A percentile compares a stretch with the other conserved stretches of the same genome.
These are phyloP conservation scores for Percina caprodes DNA, from an alignment of 2,113 vertebrate genomes.

Conservation along the genomic window DNA sequence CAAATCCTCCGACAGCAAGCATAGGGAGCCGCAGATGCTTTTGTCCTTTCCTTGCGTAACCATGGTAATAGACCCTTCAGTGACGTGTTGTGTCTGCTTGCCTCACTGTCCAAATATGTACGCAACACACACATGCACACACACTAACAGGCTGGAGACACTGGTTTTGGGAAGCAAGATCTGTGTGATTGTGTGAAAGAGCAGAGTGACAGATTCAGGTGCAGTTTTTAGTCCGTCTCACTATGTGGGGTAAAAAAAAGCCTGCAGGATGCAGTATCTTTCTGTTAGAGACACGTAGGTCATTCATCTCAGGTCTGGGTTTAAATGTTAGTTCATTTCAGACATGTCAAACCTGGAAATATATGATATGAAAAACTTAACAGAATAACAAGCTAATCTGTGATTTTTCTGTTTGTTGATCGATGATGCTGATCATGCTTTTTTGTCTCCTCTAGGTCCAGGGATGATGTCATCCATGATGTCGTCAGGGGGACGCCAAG, in stretches of 20 bases:
- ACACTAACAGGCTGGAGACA: constrained; percentile 13
- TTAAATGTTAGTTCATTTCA: background rate
- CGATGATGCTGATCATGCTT: background rate
- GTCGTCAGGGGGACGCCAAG: constrained; percentile 74
- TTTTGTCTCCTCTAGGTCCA: constrained; percentile 59
- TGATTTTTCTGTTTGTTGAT: background rate
- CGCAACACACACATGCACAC: background rate
- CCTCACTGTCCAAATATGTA: constrained; percentile 65
- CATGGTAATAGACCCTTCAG: constrained; percentile 65
- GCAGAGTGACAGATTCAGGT: constrained; percentile 34
- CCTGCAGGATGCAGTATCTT: background rate
- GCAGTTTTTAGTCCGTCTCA: constrained; percentile 21
- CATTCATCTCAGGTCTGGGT: background rate
- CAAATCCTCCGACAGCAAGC: constrained; percentile 29
- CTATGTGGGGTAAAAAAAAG: background rate
- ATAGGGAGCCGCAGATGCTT: constrained; percentile 62
- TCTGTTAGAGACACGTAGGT: background rate
- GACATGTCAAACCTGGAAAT: background rate
- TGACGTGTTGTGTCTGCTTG: constrained; percentile 66
- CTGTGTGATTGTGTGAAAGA: constrained; percentile 40
- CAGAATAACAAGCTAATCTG: background rate
- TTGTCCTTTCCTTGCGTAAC: constrained; percentile 64
- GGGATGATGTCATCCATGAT: constrained; percentile 75
- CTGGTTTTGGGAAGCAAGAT: constrained; percentile 12
- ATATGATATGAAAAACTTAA: background rate